phyloP scores from a whole-genome alignment of 2,797 vertebrate genomes.

The Sebastes minor region DNA sequence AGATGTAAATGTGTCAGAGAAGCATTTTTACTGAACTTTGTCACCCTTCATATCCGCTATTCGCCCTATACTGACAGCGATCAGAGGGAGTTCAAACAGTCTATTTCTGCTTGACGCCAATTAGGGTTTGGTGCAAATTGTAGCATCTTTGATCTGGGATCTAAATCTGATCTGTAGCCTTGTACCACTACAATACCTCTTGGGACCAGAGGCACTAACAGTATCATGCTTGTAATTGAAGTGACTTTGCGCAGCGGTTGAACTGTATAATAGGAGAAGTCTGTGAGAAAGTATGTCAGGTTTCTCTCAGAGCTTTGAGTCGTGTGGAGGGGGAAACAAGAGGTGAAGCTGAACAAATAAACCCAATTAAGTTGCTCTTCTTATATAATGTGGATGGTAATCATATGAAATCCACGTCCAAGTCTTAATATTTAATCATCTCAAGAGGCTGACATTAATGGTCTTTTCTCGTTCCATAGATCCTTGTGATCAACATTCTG shows the following conservation, averaged over 20 bases:
- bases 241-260: slow-evolving; percentile 50
- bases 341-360: slow-evolving; percentile 22
- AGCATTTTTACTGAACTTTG: slow-evolving; percentile 23
- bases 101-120: slow-evolving; percentile 71
- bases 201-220: slow-evolving; percentile 52
- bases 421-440: slow-evolving; percentile 4
- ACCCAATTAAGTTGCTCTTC: not conserved
- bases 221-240: slow-evolving; percentile 57
- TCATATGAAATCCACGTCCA: not conserved
- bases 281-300: slow-evolving; percentile 49
- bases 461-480: slow-evolving; percentile 11
- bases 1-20: slow-evolving; percentile 9
- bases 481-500: slow-evolving; percentile 31
- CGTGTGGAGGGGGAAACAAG: slow-evolving; percentile 9
- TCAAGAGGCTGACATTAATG: slow-evolving; percentile 18
- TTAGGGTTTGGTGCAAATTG: slow-evolving; percentile 61
- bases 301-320: slow-evolving; percentile 17
- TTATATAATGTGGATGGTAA: not conserved
- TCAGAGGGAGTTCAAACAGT: slow-evolving; percentile 53
- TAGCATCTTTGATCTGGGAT: slow-evolving; percentile 61
- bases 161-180: slow-evolving; percentile 53
- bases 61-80: slow-evolving; percentile 23
- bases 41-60: slow-evolving; percentile 7
- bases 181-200: slow-evolving; percentile 46
- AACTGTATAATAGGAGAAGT: slow-evolving; percentile 54